These are phyloP conservation scores for Lepus oiostolus DNA, from an alignment of 2,797 vertebrate genomes.

Conservation along the genomic window DNA sequence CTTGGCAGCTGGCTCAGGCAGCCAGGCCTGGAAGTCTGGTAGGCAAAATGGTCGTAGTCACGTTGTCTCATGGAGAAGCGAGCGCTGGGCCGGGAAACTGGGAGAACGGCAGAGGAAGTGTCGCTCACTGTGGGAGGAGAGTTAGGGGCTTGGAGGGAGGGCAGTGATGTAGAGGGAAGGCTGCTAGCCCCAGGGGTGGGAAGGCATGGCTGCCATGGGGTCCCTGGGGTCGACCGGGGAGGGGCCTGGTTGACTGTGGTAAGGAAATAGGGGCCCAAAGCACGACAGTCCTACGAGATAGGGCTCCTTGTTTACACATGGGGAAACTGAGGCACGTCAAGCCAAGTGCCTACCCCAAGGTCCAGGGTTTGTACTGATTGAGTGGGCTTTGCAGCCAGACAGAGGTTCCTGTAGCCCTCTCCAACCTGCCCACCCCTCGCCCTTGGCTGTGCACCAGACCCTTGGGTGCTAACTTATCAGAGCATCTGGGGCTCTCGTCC, in stretches of 20 bases:
- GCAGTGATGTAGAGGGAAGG: background rate
- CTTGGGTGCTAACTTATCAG: background rate
- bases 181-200: background rate
- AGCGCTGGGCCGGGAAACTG: background rate
- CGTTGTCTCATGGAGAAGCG: background rate
- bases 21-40: background rate
- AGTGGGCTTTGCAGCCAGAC: background rate
- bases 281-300: background rate
- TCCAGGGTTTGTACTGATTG: background rate
- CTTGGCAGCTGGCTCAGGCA: background rate
- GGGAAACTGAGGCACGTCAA: background rate
- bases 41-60: background rate
- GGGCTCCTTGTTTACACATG: background rate
- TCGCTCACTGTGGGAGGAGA: background rate
- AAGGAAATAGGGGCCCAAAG: background rate
- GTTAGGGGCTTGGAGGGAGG: background rate
- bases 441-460: background rate
- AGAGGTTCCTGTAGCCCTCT: background rate
- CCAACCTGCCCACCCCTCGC: background rate
- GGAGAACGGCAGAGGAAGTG: background rate
- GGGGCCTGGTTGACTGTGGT: background rate
- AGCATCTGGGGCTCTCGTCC: background rate
- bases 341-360: background rate
- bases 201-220: background rate
- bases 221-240: background rate